Conservation (phyloP, 2,797 vertebrate genomes). For the Hipposideros larvatus region DNA sequence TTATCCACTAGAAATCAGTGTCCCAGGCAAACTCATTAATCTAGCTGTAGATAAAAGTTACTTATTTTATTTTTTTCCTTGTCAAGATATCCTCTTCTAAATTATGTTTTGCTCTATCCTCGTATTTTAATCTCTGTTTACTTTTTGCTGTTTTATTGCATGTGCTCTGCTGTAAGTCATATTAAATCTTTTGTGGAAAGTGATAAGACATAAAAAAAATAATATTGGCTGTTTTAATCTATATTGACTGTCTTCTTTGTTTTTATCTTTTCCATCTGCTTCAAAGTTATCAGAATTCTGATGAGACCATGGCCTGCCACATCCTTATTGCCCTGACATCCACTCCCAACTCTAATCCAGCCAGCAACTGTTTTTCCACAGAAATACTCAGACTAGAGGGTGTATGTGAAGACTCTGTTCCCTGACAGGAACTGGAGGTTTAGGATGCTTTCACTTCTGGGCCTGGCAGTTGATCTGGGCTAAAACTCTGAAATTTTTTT, state of each 20-base stretch:
- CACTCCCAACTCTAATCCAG: background rate
- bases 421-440: background rate
- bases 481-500: background rate
- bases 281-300: background rate
- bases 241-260: background rate
- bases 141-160: conserved; percentile 27
- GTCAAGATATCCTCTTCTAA: background rate
- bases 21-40: background rate
- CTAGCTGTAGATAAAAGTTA: background rate
- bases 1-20: background rate
- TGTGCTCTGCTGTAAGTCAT: background rate
- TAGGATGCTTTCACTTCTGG: background rate
- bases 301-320: background rate
- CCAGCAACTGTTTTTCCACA: background rate
- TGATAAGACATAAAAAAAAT: conserved; percentile 45
- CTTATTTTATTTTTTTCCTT: conserved; percentile 12
- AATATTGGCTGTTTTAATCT: background rate
- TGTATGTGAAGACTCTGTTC: background rate
- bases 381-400: background rate
- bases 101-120: background rate
- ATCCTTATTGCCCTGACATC: background rate
- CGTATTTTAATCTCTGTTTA: conserved; percentile 59
- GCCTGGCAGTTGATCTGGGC: background rate
- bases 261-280: conserved; percentile 19
- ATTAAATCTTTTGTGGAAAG: conserved; percentile 53